Evolutionary conservation across 2,888 invertebrate species (phyloP).

Genomic region (Melanostoma mellinum): DNA sequence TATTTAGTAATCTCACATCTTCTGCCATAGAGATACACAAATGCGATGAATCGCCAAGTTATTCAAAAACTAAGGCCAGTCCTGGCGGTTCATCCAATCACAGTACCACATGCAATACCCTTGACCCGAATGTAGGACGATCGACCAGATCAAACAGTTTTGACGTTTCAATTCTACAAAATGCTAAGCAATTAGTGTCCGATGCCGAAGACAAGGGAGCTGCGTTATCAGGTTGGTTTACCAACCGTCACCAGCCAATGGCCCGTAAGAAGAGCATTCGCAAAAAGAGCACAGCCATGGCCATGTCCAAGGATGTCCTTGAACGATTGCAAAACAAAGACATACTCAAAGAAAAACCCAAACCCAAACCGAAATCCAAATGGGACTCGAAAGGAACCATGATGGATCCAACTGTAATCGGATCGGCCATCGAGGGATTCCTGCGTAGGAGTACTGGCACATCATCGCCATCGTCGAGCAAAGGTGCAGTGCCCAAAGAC

Average conservation of each 20-base stretch:
- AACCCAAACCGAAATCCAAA: conserved; percentile 79
- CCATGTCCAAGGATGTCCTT: conserved; percentile 85
- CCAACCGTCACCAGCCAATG: conserved; percentile 90
- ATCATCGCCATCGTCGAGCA: conserved; percentile 78
- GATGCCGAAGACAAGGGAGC: conserved; percentile 83
- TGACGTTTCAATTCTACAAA: conserved; percentile 88
- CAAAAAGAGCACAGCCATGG: conserved; percentile 83
- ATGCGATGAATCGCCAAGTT: conserved; percentile 83
- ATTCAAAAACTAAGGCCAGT: conserved; percentile 66
- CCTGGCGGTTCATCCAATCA: conserved; percentile 70
- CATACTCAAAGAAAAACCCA: conserved; percentile 81
- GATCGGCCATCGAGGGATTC: conserved; percentile 93
- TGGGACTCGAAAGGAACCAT: conserved; percentile 83
- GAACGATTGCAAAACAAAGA: conserved; percentile 84
- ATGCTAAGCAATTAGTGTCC: conserved; percentile 81
- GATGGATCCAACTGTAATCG: conserved; percentile 90
- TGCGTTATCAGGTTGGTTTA: conserved; percentile 88
- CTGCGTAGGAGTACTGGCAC: conserved; percentile 84
- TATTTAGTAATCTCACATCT: conserved; percentile 87
- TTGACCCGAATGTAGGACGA: conserved; percentile 81
- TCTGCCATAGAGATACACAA: conserved; percentile 91
- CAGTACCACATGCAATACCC: conserved; percentile 73
- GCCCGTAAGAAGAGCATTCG: conserved; percentile 84
- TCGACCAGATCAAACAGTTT: conserved; percentile 92
- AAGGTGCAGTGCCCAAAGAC: conserved; percentile 82